phyloP scores from a whole-genome alignment of 2,113 vertebrate species.

The Hystrix cristata region DNA sequence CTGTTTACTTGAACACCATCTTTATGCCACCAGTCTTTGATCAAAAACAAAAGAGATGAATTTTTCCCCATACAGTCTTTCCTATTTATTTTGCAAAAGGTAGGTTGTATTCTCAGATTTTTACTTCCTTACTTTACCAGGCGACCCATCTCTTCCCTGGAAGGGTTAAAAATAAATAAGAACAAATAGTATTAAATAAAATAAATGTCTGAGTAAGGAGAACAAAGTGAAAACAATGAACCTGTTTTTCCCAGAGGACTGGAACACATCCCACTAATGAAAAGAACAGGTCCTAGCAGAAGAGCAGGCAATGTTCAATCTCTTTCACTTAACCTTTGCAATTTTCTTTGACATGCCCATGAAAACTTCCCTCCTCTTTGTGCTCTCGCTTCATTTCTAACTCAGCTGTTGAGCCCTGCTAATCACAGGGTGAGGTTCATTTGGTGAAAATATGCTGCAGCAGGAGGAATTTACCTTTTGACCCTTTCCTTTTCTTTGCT shows the following conservation, averaged over 20 bases:
- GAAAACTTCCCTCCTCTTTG: conserved; percentile 50
- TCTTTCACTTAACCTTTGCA: conserved; percentile 50
- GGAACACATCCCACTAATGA: conserved; percentile 1
- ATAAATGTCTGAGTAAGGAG: conserved; percentile 37
- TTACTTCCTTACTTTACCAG: background rate
- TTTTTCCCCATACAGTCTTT: background rate
- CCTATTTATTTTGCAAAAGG: conserved; percentile 35
- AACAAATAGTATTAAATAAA: conserved; percentile 40
- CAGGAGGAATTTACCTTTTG: conserved; percentile 75
- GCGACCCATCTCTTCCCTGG: conserved; percentile 1
- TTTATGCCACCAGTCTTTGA: background rate
- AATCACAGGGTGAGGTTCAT: conserved; percentile 71
- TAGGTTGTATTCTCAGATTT: background rate
- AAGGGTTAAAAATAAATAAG: conserved; percentile 50
- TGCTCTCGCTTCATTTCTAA: background rate
- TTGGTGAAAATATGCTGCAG: conserved; percentile 70
- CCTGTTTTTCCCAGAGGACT: conserved; percentile 19
- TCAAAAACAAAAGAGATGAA: background rate
- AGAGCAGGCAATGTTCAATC: background rate
- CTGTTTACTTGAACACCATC: background rate
- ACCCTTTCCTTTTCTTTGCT: conserved; percentile 68
- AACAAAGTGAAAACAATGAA: conserved; percentile 44
- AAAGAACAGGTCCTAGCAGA: background rate
- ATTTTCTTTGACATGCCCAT: conserved; percentile 68
- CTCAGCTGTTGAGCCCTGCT: background rate